These are phyloP conservation scores for Caenorhabditis angaria DNA, from an alignment of 2,888 invertebrate genomes.

Conservation along the genomic window DNA sequence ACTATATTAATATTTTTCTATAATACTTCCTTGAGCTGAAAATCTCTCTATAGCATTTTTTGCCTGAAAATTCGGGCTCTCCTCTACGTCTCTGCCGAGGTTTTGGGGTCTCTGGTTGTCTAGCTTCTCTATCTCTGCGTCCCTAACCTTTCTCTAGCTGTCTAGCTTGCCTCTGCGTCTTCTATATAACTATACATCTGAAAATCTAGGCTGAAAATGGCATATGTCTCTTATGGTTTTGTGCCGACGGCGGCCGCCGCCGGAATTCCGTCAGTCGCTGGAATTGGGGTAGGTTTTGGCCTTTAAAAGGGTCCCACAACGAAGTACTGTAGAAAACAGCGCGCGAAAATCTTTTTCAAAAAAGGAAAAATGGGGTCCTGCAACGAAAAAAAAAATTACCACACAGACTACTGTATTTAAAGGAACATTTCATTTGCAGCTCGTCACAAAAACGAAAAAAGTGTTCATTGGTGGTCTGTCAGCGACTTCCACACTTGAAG, in stretches of 20 bases:
- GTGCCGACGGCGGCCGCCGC: not conserved
- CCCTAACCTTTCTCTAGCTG: slow-evolving; percentile 1
- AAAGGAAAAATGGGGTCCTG: not conserved
- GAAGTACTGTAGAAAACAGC: too few relatives aligned
- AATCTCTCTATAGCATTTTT: too few relatives aligned
- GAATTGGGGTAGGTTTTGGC: slow-evolving; percentile 28
- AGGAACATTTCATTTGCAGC: slow-evolving; percentile 79
- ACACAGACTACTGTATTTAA: not conserved
- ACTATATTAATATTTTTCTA: too few relatives aligned
- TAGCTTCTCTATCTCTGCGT: too few relatives aligned
- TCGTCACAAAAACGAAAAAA: slow-evolving; percentile 99
- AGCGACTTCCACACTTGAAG: slow-evolving; percentile 98
- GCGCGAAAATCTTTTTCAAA: too few relatives aligned
- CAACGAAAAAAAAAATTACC: too few relatives aligned
- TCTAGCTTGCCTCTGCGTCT: not conserved
- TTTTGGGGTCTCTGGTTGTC: too few relatives aligned
- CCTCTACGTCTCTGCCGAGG: not conserved
- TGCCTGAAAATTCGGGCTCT: too few relatives aligned
- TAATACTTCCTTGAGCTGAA: too few relatives aligned
- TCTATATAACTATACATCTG: too few relatives aligned
- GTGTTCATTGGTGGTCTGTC: slow-evolving; percentile 99
- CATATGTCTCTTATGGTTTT: slow-evolving; percentile 38
- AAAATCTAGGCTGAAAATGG: too few relatives aligned
- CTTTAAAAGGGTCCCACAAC: too few relatives aligned
- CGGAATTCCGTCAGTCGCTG: slow-evolving; percentile 35